Conservation (phyloP, 2,888 invertebrate species). For the Macrosiphum euphorbiae region DNA sequence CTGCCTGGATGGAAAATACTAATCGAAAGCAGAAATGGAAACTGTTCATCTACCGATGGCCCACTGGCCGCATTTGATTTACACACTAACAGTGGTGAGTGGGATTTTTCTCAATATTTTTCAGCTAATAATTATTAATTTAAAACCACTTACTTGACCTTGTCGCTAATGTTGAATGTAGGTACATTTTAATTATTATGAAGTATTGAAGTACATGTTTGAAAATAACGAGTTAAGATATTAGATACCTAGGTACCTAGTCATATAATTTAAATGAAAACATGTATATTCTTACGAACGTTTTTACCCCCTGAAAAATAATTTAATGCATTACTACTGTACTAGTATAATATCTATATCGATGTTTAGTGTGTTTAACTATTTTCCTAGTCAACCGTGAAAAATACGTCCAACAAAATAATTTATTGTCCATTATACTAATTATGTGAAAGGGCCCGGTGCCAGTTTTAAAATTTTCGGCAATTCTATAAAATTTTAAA, state of each 20-base stretch:
- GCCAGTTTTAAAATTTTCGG: too few species aligned
- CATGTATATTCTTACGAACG: not conserved
- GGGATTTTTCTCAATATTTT: not conserved
- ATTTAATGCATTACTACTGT: not conserved
- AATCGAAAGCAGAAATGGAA: constrained; percentile 80
- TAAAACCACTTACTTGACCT: not conserved
- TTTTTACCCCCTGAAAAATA: not conserved
- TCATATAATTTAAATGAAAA: not conserved
- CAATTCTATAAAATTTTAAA: too few species aligned
- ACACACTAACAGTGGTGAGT: constrained; percentile 72
- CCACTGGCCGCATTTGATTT: constrained; percentile 85
- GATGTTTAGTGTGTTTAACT: not conserved
- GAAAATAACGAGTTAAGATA: not conserved
- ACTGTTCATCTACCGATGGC: constrained; percentile 83
- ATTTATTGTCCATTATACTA: too few species aligned
- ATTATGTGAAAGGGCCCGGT: too few species aligned
- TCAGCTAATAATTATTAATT: not conserved
- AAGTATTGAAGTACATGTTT: not conserved
- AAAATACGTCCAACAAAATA: not conserved
- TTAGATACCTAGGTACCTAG: not conserved
- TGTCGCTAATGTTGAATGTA: not conserved
- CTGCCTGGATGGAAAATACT: constrained; percentile 80
- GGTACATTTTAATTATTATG: not conserved
- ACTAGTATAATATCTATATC: not conserved
- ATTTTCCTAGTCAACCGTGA: not conserved